Evolutionary conservation across 1,140 invertebrate species (phyloP).

Genomic region (Ceratina japonica): DNA sequence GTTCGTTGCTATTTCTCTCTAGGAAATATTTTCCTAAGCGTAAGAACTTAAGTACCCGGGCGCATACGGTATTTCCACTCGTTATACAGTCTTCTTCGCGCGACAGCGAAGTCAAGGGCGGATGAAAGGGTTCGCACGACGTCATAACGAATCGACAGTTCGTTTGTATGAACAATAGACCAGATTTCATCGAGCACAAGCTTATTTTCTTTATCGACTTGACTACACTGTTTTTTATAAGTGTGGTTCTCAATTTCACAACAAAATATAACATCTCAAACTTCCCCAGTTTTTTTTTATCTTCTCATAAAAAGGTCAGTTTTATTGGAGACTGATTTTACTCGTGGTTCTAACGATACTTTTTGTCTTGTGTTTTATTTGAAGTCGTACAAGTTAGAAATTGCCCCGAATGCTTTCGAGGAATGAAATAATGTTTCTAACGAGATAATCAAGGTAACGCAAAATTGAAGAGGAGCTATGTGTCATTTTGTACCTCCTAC

Average conservation of each 20-base stretch:
- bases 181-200: no score
- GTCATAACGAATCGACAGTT: not conserved
- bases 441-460: not conserved
- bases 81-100: conserved; percentile 31
- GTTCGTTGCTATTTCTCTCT: conserved; percentile 48
- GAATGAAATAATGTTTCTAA: conserved; percentile 55
- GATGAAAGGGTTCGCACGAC: not conserved
- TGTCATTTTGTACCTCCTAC: conserved; percentile 53
- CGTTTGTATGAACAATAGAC: no score
- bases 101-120: not conserved
- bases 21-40: conserved; percentile 73
- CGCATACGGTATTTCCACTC: conserved; percentile 43
- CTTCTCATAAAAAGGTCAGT: no score
- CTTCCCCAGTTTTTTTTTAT: no score
- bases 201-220: no score
- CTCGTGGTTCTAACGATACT: no score
- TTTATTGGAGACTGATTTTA: no score
- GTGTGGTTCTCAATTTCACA: no score
- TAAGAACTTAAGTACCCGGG: conserved; percentile 72
- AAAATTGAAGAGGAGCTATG: no score
- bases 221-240: no score
- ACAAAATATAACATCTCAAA: no score
- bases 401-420: conserved; percentile 75
- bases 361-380: no score
- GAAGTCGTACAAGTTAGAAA: conserved; percentile 70